Evolutionary conservation across 2,888 invertebrate species (phyloP).

Genomic region (Callinectes sapidus): DNA sequence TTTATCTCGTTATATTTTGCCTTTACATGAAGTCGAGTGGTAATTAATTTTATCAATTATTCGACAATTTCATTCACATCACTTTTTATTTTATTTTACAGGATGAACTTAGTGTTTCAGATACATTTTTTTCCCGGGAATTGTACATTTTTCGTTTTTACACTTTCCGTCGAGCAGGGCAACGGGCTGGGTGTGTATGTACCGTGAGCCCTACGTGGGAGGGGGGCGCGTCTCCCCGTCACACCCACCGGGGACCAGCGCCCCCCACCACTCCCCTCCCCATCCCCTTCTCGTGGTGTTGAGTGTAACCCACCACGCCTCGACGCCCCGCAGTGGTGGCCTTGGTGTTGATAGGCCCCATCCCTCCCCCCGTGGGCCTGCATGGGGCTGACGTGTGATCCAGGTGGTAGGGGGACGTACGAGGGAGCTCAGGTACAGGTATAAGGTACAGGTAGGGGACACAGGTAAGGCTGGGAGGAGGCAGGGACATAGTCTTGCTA

Average conservation of each 20-base stretch:
- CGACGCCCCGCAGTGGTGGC: constrained; percentile 18
- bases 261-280: constrained; percentile 7
- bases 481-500: neutral
- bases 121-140: neutral
- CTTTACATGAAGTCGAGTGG: neutral
- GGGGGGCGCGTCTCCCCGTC: constrained; percentile 8
- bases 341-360: constrained; percentile 29
- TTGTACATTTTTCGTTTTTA: constrained; percentile 11
- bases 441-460: neutral
- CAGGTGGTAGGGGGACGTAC: neutral
- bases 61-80: constrained; percentile 9
- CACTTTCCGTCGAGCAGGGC: constrained; percentile 18
- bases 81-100: neutral
- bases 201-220: neutral
- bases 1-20: neutral
- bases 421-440: neutral
- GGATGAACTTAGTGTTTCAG: neutral
- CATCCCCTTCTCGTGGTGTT: neutral
- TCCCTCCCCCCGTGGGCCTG: neutral
- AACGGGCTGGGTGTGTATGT: constrained; percentile 10
- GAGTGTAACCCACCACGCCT: constrained; percentile 14
- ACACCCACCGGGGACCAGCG: constrained; percentile 24
- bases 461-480: neutral
- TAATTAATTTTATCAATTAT: neutral
- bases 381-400: constrained; percentile 21